Conservation (phyloP, 2,888 invertebrate genomes). For the Machimus atricapillus region DNA sequence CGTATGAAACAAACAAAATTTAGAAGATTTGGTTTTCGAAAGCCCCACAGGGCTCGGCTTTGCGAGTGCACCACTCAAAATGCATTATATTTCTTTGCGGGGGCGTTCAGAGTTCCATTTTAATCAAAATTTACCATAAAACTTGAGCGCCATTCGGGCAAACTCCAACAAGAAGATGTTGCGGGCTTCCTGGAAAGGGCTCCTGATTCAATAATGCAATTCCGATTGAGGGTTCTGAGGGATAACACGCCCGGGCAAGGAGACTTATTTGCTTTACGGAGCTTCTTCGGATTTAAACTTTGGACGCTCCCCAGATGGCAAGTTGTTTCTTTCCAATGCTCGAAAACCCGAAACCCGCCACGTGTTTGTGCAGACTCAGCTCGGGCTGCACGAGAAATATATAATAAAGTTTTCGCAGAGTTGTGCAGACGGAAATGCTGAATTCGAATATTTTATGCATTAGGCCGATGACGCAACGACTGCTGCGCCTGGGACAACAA, state of each 20-base stretch:
- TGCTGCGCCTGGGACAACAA: neutral
- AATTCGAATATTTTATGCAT: constrained; percentile 31
- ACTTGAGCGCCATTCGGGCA: neutral
- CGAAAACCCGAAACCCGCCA: neutral
- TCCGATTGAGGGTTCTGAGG: constrained; percentile 13
- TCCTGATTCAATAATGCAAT: constrained; percentile 26
- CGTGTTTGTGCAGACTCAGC: neutral
- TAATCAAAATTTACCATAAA: constrained; percentile 37
- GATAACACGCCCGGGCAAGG: neutral
- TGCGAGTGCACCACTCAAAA: constrained; percentile 13
- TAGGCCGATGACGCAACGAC: neutral
- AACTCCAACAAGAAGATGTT: neutral
- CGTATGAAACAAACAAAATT: constrained; percentile 35
- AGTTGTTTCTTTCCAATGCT: neutral
- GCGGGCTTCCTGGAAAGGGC: neutral
- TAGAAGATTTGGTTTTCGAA: constrained; percentile 25
- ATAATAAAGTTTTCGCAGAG: neutral
- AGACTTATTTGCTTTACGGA: constrained; percentile 22
- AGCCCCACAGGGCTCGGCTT: constrained; percentile 9
- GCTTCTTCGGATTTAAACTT: constrained; percentile 19
- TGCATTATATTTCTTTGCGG: constrained; percentile 30
- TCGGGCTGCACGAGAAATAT: neutral
- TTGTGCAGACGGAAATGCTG: neutral
- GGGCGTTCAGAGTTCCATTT: constrained; percentile 26
- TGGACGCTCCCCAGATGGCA: neutral